Conservation (phyloP, 2,113 vertebrate species). For the Theropithecus gelada region DNA sequence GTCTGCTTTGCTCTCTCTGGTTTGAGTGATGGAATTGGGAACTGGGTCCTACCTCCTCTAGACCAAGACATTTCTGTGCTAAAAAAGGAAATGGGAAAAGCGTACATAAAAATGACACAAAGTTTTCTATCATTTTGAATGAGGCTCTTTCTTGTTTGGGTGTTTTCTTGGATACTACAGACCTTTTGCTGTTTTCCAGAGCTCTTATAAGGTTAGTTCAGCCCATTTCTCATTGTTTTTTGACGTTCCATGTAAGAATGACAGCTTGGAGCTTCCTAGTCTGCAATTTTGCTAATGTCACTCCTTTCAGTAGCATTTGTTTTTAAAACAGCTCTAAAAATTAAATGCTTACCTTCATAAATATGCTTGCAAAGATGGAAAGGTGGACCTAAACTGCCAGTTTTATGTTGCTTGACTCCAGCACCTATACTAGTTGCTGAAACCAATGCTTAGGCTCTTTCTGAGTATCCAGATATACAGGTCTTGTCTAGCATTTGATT, state of each 20-base stretch:
- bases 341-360: background rate
- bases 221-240: background rate
- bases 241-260: background rate
- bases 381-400: background rate
- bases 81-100: background rate
- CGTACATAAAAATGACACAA: background rate
- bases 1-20: background rate
- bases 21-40: background rate
- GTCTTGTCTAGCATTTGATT: background rate
- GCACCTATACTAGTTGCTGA: background rate
- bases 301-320: background rate
- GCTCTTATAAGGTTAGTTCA: background rate
- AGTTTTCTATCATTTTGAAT: background rate
- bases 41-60: background rate
- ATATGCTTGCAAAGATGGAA: background rate
- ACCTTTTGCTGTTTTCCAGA: background rate
- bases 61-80: background rate
- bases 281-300: background rate
- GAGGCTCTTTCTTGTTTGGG: background rate
- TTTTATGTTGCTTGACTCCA: background rate
- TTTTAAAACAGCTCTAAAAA: background rate
- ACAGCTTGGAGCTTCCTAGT: background rate
- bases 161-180: background rate
- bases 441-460: background rate
- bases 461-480: background rate